These are phyloP conservation scores for Tyto alba DNA, from an alignment of 2,113 vertebrate genomes.

Conservation along the genomic window DNA sequence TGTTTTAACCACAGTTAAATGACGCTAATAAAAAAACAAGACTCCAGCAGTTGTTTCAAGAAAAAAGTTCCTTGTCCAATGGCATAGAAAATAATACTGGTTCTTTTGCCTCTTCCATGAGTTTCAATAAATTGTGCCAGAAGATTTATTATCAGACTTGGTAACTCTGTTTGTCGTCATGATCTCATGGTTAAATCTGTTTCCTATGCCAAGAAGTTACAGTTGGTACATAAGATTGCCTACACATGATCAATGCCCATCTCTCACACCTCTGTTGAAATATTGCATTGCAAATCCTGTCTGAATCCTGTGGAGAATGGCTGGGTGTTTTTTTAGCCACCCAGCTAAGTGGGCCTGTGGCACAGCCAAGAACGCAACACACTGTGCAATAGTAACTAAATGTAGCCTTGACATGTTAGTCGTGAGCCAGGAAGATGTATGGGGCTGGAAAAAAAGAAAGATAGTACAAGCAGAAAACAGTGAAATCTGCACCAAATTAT, in stretches of 20 bases:
- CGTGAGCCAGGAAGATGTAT: neutral
- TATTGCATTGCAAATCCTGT: neutral
- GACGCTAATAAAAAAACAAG: neutral
- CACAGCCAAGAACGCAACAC: neutral
- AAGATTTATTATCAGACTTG: neutral
- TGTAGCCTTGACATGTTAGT: neutral
- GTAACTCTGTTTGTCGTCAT: neutral
- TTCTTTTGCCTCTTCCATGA: neutral
- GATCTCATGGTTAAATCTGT: neutral
- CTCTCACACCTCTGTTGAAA: neutral
- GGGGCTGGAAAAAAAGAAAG: neutral
- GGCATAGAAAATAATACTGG: neutral
- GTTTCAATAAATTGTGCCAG: neutral
- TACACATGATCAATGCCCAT: fast-evolving
- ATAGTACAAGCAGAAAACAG: neutral
- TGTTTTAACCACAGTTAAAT: neutral
- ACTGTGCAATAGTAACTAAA: neutral
- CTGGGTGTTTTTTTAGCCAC: neutral
- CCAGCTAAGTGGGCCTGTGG: neutral
- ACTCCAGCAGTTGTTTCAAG: neutral
- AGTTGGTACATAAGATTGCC: neutral
- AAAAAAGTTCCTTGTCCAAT: neutral
- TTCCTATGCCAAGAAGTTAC: neutral
- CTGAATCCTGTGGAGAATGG: neutral
- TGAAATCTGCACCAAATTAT: neutral